These are phyloP conservation scores for Brachionus plicatilis DNA, from an alignment of 1,140 invertebrate genomes.

Conservation along the genomic window DNA sequence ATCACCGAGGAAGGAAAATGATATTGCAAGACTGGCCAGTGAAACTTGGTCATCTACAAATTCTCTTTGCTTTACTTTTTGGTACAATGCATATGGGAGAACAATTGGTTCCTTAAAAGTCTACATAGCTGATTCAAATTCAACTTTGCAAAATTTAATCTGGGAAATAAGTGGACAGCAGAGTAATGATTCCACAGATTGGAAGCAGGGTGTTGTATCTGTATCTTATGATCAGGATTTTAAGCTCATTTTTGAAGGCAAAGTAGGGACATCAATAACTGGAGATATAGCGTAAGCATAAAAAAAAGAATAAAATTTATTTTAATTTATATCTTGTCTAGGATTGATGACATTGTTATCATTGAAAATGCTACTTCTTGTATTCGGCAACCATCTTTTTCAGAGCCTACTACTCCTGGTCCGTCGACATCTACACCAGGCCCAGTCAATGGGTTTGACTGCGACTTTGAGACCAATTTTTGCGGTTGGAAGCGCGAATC, in stretches of 20 bases:
- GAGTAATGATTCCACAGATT: not conserved
- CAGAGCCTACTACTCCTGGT: not conserved
- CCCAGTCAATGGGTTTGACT: constrained; percentile 41
- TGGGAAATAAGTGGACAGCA: not conserved
- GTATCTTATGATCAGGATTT: not conserved
- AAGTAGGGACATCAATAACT: not conserved
- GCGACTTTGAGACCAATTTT: constrained; percentile 48
- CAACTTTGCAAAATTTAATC: constrained; percentile 43
- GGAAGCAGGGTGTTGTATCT: not conserved
- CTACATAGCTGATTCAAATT: constrained; percentile 44
- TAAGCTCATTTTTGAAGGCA: constrained; percentile 22
- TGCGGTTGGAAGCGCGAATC: constrained; percentile 46
- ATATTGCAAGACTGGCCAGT: constrained; percentile 9
- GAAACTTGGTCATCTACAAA: not conserved
- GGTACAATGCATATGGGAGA: not conserved
- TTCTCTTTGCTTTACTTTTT: constrained; percentile 14
- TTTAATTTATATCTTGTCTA: not conserved
- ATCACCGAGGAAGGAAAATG: not conserved
- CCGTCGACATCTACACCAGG: not conserved
- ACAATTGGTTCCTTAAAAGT: constrained; percentile 43
- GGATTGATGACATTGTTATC: not conserved
- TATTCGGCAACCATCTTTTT: not conserved
- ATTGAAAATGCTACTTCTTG: not conserved
- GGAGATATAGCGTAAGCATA: constrained; percentile 14
- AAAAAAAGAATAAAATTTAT: not conserved